phyloP scores from a whole-genome alignment of 2,113 vertebrate species.

The Macrotus californicus region DNA sequence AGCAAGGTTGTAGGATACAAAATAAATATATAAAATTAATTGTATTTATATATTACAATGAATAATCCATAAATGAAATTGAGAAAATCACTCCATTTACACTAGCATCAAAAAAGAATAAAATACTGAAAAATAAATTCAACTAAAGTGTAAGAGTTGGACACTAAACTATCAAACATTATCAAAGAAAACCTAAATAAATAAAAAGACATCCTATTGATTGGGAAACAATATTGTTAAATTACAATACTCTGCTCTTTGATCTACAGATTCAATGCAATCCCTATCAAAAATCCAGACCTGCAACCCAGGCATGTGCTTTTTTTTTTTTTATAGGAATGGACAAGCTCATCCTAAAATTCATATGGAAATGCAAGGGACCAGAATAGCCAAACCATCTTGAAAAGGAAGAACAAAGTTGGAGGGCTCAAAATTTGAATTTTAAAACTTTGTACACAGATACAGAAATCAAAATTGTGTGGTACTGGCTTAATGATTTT shows the following conservation, averaged over 20 bases:
- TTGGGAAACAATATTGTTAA: neutral
- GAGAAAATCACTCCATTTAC: neutral
- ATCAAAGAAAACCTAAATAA: neutral
- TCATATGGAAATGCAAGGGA: neutral
- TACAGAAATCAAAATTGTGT: neutral
- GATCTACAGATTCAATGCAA: neutral
- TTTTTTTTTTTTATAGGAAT: neutral
- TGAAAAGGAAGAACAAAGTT: neutral
- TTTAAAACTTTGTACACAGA: neutral
- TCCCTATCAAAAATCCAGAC: neutral
- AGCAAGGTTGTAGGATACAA: neutral
- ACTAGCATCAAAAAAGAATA: neutral
- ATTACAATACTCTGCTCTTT: neutral
- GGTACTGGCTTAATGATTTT: neutral
- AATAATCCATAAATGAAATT: slow-evolving; percentile 16
- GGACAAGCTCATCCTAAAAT: neutral
- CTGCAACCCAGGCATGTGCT: no score
- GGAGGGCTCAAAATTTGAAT: neutral
- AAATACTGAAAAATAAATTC: slow-evolving; percentile 14
- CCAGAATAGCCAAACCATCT: neutral
- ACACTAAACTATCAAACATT: neutral
- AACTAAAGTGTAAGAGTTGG: neutral
- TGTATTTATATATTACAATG: neutral
- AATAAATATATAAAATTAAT: neutral
- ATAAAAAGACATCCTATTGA: neutral